Base-by-base conservation (phyloP, 2,797 vertebrate species). In the Tiaroga cobitis region DNA sequence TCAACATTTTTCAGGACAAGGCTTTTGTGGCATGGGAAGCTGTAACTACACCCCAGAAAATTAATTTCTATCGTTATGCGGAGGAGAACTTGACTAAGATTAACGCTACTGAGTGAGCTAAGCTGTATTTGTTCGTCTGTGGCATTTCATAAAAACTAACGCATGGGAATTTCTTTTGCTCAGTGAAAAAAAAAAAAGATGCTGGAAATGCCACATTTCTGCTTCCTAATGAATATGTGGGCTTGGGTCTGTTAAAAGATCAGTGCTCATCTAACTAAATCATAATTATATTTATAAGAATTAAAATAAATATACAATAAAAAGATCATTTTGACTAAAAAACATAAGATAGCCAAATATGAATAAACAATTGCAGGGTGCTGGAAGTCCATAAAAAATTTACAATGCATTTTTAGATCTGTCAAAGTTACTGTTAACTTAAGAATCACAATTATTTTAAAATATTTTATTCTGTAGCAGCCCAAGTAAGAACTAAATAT, bases 1-100 rank as follows among this genome's bases (percentile, higher is more conserved):
- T 78, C 63, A 78, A 78, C 82, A 84, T 84, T 85, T 80, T 80
- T 80, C 77, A 80, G 56, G 68, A 85, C 83, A 85, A 80, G 77
- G 24, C 83, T 80, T 85, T 85, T 46, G 54, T 85, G 77, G 51
- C 67, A 63, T 65, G 69, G 67, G 37, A 79, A 72, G 68, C 54
- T 80, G 76, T 65, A 85, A 85, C 68, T 79, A 84, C 83, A 84
- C 49, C 56, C 51, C 54, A 80, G 76, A 24, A 80, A 73, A 85
- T 79, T 70, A 74, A 85, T 85, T 80, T 85, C 51, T 80, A 63
- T 73, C 39, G 21, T 65, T 65, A 59, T 26, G 24, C 83, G 65
- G 77, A 74, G 77, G 8, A 51, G 16, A 65, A 61, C 26, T 74
- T 85, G 83, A 85, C 83, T 80, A 80, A 85, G 83, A 85, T 41